Conservation (phyloP, 2,113 vertebrate genomes). For the Callionymus lyra region DNA sequence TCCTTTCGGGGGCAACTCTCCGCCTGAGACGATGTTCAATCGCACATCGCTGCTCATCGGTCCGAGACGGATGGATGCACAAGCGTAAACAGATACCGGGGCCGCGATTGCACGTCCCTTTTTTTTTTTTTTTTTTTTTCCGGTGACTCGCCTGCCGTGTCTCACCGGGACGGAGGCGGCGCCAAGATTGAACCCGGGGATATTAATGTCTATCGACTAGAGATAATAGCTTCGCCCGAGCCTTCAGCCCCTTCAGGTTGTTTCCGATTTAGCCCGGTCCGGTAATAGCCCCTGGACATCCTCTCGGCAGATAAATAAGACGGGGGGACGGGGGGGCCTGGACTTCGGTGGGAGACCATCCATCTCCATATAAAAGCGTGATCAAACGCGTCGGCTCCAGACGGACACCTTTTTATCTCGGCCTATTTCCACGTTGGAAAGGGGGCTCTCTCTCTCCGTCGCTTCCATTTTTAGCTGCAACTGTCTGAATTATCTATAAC, state of each 20-base stretch:
- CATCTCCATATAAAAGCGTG: conserved; percentile 37
- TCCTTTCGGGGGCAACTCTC: conserved; percentile 37
- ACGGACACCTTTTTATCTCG: conserved; percentile 16
- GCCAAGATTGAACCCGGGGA: conserved; percentile 34
- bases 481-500: conserved; percentile 60
- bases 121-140: too few relatives aligned
- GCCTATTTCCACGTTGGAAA: conserved; percentile 22
- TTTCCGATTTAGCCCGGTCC: conserved; percentile 47
- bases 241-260: conserved; percentile 39
- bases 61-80: conserved; percentile 46
- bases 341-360: conserved; percentile 31
- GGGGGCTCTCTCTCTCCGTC: conserved; percentile 23
- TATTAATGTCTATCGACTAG: conserved; percentile 63
- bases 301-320: conserved; percentile 46
- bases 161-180: conserved; percentile 22
- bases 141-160: conserved; percentile 27
- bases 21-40: conserved; percentile 38
- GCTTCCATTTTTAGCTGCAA: conserved; percentile 26
- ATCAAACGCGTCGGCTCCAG: conserved; percentile 15
- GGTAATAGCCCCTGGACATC: conserved; percentile 45
- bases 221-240: conserved; percentile 53
- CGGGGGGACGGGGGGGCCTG: conserved; percentile 1
- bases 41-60: conserved; percentile 23
- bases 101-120: conserved; percentile 28
- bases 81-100: conserved; percentile 36